Conservation (phyloP, 2,113 vertebrate species). For the Sinocyclocheilus grahami region DNA sequence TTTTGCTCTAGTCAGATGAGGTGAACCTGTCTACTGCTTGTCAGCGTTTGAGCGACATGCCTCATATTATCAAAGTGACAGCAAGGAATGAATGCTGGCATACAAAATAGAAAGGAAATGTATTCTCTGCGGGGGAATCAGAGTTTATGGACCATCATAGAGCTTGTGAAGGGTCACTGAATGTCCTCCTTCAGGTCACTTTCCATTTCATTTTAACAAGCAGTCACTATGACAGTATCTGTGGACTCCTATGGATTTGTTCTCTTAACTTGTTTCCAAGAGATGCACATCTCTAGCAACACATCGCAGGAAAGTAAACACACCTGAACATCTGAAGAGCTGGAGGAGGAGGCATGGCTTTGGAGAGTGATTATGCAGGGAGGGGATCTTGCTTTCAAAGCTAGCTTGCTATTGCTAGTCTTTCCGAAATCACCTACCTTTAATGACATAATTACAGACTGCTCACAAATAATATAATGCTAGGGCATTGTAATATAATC, state of each 20-base stretch:
- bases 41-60: not conserved
- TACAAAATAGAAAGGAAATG: not conserved
- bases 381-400: too few species aligned
- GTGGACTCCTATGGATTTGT: not conserved
- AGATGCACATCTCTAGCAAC: not conserved
- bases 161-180: not conserved
- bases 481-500: not conserved
- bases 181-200: not conserved
- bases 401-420: too few species aligned
- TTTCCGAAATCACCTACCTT: too few species aligned
- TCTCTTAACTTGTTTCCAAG: not conserved
- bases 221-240: not conserved
- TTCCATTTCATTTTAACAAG: not conserved
- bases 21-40: not conserved
- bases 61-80: not conserved
- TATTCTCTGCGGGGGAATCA: not conserved
- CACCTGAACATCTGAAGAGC: not conserved
- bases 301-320: not conserved
- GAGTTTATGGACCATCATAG: constrained; percentile 24
- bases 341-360: too few species aligned
- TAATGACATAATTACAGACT: not conserved
- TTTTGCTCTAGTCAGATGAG: not conserved
- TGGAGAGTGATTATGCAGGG: too few species aligned
- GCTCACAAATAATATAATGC: not conserved
- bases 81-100: not conserved